These are phyloP conservation scores for Acrobasis suavella DNA, from an alignment of 2,888 invertebrate genomes.

Conservation along the genomic window DNA sequence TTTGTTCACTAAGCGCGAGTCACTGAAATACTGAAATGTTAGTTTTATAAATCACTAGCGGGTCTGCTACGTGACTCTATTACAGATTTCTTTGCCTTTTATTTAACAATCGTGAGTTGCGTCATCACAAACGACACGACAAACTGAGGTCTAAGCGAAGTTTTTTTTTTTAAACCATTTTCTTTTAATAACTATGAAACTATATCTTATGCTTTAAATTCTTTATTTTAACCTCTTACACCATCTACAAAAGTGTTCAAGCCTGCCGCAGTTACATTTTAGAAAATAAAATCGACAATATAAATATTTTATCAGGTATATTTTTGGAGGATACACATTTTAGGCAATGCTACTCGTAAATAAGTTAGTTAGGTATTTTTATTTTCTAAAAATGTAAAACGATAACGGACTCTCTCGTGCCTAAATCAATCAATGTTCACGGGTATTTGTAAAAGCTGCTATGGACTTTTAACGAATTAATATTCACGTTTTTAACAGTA, in stretches of 20 bases:
- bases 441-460: background rate
- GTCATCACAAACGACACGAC: background rate
- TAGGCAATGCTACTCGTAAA: background rate
- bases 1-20: constrained; percentile 1
- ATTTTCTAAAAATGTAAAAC: constrained; percentile 11
- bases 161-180: too few species aligned
- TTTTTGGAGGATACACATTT: background rate
- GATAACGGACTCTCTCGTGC: constrained; percentile 1
- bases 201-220: too few species aligned
- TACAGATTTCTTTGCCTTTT: constrained; percentile 15
- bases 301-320: background rate
- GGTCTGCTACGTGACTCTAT: constrained; percentile 11
- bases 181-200: too few species aligned
- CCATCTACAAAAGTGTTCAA: background rate
- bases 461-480: background rate
- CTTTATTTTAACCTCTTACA: too few species aligned
- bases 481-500: background rate
- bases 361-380: constrained; percentile 16
- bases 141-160: background rate
- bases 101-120: constrained; percentile 10
- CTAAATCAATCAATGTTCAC: constrained; percentile 21
- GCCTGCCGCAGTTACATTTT: background rate
- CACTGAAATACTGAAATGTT: constrained; percentile 3
- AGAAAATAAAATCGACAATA: too few species aligned
- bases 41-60: constrained; percentile 18